Evolutionary conservation across 1,140 invertebrate genomes (phyloP).

Genomic region (Orius insidiosus): DNA sequence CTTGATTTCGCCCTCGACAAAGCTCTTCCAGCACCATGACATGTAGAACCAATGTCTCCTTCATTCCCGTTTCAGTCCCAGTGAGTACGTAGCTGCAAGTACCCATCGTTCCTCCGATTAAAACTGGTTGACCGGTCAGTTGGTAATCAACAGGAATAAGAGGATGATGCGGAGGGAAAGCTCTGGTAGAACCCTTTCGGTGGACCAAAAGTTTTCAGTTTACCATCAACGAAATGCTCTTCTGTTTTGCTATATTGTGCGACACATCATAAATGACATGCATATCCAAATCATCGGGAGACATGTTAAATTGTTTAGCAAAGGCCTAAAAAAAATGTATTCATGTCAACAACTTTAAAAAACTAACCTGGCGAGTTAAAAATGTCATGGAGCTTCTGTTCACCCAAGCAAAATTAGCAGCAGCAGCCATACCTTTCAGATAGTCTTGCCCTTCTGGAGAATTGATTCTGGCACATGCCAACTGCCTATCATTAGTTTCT

Average conservation of each 20-base stretch:
- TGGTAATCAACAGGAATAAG: constrained; percentile 98
- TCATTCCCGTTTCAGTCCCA: constrained; percentile 87
- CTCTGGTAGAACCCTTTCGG: no score
- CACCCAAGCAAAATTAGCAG: constrained; percentile 99
- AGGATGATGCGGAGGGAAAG: constrained; percentile 99
- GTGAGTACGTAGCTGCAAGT: constrained; percentile 99
- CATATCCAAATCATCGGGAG: no score
- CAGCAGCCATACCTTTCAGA: constrained; percentile 95
- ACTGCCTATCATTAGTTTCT: constrained; percentile 90
- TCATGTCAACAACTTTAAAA: no score
- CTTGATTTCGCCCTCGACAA: constrained; percentile 93
- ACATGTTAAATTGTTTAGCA: constrained; percentile 89
- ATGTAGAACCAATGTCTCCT: constrained; percentile 97
- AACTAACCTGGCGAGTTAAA: no score
- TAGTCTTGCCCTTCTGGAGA: constrained; percentile 93
- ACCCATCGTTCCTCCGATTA: constrained; percentile 99
- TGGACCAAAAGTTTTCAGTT: no score
- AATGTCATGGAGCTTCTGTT: constrained; percentile 98
- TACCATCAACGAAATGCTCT: no score
- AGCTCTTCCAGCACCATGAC: constrained; percentile 95
- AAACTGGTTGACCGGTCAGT: constrained; percentile 91
- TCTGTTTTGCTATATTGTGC: no score
- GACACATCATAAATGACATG: no score
- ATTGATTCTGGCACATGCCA: constrained; percentile 92
- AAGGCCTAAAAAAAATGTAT: constrained; percentile 80